Evolutionary conservation across 2,113 vertebrate species (phyloP).

Genomic region (Monopterus albus): DNA sequence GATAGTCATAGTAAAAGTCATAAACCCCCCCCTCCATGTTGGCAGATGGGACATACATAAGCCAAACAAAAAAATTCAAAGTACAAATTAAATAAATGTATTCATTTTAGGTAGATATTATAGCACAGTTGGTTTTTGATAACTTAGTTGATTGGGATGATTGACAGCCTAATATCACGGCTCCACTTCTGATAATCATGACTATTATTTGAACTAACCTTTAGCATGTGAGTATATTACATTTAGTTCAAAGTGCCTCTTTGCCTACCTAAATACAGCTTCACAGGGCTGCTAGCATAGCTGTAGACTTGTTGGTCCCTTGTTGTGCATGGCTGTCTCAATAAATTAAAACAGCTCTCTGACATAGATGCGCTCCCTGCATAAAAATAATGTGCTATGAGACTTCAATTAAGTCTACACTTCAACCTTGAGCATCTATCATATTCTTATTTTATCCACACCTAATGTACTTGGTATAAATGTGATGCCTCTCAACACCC

Average conservation of each 20-base stretch:
- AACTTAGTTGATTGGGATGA: too few species aligned
- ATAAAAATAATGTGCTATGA: neutral
- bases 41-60: too few species aligned
- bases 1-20: too few species aligned
- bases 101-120: too few species aligned
- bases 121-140: too few species aligned
- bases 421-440: conserved; percentile 11
- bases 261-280: too few species aligned
- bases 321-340: neutral
- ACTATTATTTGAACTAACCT: too few species aligned
- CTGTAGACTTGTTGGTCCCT: neutral
- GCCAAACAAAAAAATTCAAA: too few species aligned
- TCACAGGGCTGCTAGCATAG: neutral
- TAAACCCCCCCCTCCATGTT: too few species aligned
- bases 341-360: neutral
- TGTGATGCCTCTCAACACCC: neutral
- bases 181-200: neutral
- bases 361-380: neutral
- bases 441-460: conserved; percentile 6
- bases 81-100: too few species aligned
- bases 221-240: too few species aligned
- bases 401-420: conserved; percentile 13
- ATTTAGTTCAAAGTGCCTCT: neutral
- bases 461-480: conserved; percentile 9
- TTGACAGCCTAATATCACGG: too few species aligned